Evolutionary conservation across 2,888 invertebrate genomes (phyloP), one percentile per base, ranked within the genome.

Genomic region (Gymnosoma rotundatum): DNA sequence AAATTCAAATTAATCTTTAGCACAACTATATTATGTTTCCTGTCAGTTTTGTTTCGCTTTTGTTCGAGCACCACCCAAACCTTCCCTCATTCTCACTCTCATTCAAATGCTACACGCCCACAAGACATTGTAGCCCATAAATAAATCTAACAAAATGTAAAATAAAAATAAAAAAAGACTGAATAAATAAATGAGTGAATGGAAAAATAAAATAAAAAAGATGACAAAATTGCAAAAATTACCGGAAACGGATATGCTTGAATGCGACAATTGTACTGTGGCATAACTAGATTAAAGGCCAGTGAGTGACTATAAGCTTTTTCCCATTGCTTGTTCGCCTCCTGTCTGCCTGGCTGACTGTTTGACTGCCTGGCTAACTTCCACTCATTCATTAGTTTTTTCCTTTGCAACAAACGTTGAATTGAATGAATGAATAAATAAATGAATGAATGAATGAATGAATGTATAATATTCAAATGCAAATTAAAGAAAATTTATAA

Each of bases 191-290:
- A 76, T 25, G 32, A 32, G 50, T 61, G 32, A 75, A 50, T 67
- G 72, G 67, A 80, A 73, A 21, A 67, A 64, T 1, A 36, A 5
- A 21, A 52, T n/a, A 78, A 69, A 74, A 76, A 73, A 36, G 14
- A 73, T 54, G 76, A 60, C 79, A 80, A 82, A 84, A 84, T 84
- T 83, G 79, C 83, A 80, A 80, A 83, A 85, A 85, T 85, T 85
- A 80, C 83, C 82, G 85, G 83, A 85, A 85, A 83, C 85, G 83
- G 85, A 85, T 83, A 80, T 83, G 85, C 83, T 80, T 83, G 73
- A 85, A 83, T 83, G 83, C 83, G 82, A 80, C 85, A 80, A 80
- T 83, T 83, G 79, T 85, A 61, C 85, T 76, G 66, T 74, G 81
- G 78, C 84, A 78, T 81, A 84, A 84, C 75, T 81, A 54, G 74